Evolutionary conservation across 2,113 vertebrate species (phyloP).

Genomic region (Casuarius casuarius): DNA sequence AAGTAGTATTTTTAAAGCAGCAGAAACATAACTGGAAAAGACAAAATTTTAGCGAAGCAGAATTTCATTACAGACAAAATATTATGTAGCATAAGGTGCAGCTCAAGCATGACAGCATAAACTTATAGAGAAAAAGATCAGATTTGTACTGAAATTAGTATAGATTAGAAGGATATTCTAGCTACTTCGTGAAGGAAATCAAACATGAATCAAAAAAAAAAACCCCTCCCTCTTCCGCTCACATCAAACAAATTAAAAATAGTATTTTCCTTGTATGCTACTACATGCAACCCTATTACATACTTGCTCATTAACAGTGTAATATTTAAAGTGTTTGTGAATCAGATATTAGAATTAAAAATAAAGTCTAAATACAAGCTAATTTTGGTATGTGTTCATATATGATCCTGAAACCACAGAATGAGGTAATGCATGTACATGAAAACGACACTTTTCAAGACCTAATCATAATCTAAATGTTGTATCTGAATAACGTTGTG

Average conservation of each 20-base stretch:
- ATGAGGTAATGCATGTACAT: background rate
- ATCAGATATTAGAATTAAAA: background rate
- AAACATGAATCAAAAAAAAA: background rate
- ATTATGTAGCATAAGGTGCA: background rate
- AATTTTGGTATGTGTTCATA: background rate
- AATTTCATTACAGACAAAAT: background rate
- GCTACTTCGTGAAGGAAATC: background rate
- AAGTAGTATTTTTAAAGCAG: background rate
- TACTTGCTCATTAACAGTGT: background rate
- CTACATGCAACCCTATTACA: background rate
- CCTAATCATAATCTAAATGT: background rate
- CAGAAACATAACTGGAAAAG: background rate
- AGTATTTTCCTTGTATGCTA: background rate
- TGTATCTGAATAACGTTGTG: background rate
- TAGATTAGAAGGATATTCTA: background rate
- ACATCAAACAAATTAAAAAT: background rate
- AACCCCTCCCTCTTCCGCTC: accelerated
- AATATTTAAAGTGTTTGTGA: background rate
- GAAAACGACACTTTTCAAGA: background rate
- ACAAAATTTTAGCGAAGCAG: background rate
- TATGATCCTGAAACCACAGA: background rate
- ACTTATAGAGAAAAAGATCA: background rate
- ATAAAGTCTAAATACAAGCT: background rate
- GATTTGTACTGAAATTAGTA: background rate
- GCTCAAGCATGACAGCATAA: background rate